A percentile compares a stretch with the other conserved stretches of the same genome.
Conservation (phyloP, 2,113 vertebrate species). For the Ammodramus savannarum region DNA sequence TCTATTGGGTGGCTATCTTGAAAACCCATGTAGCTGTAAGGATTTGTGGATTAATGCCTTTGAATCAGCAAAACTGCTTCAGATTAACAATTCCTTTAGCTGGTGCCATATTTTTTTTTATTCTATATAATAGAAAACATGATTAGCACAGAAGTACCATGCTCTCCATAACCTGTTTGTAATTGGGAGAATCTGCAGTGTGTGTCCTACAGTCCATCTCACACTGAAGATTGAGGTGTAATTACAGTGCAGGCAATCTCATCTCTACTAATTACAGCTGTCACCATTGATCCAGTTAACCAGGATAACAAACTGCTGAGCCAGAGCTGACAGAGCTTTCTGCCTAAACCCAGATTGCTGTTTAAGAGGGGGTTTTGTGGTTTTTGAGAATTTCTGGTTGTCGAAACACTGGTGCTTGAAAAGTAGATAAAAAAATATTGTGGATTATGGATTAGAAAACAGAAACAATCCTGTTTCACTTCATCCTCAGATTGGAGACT, state of each 20-base stretch:
- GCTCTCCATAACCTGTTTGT: slow-evolving; percentile 52
- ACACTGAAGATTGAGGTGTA: slow-evolving; percentile 71
- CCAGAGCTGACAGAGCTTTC: slow-evolving; percentile 68
- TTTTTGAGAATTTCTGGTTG: slow-evolving; percentile 27
- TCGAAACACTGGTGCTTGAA: slow-evolving; percentile 19
- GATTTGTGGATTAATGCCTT: slow-evolving; percentile 49
- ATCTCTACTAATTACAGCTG: slow-evolving; percentile 81
- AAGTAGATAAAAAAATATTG: neutral
- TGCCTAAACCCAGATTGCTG: slow-evolving; percentile 61
- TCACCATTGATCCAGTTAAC: slow-evolving; percentile 81
- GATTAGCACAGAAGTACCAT: slow-evolving; percentile 55
- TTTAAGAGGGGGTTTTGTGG: neutral
- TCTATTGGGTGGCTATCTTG: slow-evolving; percentile 24
- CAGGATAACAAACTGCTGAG: slow-evolving; percentile 77
- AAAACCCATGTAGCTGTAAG: neutral
- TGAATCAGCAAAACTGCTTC: slow-evolving; percentile 58
- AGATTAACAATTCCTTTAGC: slow-evolving; percentile 57
- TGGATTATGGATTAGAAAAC: neutral
- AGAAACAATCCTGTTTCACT: neutral
- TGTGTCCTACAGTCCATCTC: slow-evolving; percentile 67
- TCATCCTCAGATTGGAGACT: neutral
- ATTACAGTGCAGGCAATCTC: slow-evolving; percentile 80
- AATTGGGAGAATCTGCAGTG: slow-evolving; percentile 62
- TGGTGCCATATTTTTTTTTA: slow-evolving; percentile 13
- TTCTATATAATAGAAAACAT: slow-evolving; percentile 63